These are phyloP conservation scores for Catamblyrhynchus diadema DNA, from an alignment of 2,797 vertebrate genomes.

Conservation along the genomic window DNA sequence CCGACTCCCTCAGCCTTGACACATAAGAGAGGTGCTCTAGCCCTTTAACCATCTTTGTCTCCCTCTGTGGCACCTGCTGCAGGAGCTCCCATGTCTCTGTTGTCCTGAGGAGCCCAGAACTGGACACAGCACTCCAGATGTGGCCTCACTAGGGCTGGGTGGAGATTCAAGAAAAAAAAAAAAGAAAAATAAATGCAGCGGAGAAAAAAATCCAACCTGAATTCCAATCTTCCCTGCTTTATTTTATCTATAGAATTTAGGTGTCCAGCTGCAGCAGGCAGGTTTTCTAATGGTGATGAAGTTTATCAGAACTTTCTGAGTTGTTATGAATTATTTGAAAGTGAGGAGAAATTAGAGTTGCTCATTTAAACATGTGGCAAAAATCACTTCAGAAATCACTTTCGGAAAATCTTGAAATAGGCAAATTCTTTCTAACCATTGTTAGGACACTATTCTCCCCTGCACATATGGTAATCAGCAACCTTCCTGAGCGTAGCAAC, in stretches of 20 bases:
- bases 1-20: background rate
- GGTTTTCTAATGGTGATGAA: background rate
- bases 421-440: rapidly evolving
- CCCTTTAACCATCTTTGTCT: background rate
- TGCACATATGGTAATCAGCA: rapidly evolving
- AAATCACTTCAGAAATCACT: background rate
- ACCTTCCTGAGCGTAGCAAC: rapidly evolving
- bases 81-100: background rate
- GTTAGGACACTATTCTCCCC: background rate
- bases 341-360: background rate
- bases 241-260: background rate
- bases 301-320: background rate
- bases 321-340: background rate
- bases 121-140: background rate
- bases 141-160: background rate
- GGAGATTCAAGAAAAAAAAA: background rate
- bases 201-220: background rate
- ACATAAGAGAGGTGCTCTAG: background rate
- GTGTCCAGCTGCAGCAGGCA: background rate
- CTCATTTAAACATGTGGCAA: background rate
- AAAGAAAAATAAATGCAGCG: rapidly evolving
- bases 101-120: background rate
- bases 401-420: background rate
- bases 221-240: background rate
- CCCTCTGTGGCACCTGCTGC: background rate